A percentile compares a stretch with the other conserved stretches of the same genome.
Evolutionary conservation across 2,797 vertebrate genomes (phyloP).

Genomic region (Hyperoplus immaculatus): DNA sequence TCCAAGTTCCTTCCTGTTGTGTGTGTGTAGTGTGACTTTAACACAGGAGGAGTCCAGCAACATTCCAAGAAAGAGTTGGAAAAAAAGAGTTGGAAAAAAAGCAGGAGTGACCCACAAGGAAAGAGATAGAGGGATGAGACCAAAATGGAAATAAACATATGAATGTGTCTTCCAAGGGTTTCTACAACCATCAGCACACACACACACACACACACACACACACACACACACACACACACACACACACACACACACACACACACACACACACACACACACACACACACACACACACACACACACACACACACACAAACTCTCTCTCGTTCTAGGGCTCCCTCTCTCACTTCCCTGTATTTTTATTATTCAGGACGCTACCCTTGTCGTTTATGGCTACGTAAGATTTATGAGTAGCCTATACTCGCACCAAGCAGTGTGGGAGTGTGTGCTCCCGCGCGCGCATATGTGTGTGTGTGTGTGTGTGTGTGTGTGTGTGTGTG

Average conservation of each 20-base stretch:
- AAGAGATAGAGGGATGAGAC: slow-evolving; percentile 39
- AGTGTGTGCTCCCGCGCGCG: slow-evolving; percentile 30
- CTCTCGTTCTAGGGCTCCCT: slow-evolving; percentile 34
- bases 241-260: too few relatives aligned
- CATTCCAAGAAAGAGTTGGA: slow-evolving; percentile 22
- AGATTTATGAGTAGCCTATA: slow-evolving; percentile 91
- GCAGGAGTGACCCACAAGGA: slow-evolving; percentile 34
- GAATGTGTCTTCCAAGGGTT: slow-evolving; percentile 64
- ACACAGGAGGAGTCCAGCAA: slow-evolving; percentile 40
- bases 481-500: slow-evolving; percentile 37
- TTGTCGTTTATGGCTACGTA: slow-evolving; percentile 87
- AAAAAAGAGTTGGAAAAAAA: slow-evolving; percentile 30
- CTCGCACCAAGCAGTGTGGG: slow-evolving; percentile 76
- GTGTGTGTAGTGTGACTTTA: slow-evolving; percentile 1
- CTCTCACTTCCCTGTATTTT: slow-evolving; percentile 70
- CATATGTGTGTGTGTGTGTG: slow-evolving; percentile 33
- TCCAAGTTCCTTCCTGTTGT: background rate
- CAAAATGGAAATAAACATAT: slow-evolving; percentile 67
- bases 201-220: slow-evolving; percentile 30
- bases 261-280: too few relatives aligned
- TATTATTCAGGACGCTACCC: slow-evolving; percentile 85
- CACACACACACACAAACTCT: background rate
- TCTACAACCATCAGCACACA: slow-evolving; percentile 22
- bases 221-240: slow-evolving; percentile 23
- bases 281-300: slow-evolving; percentile 12